phyloP scores from a whole-genome alignment of 2,113 vertebrate genomes.

The Pollachius pollachius region DNA sequence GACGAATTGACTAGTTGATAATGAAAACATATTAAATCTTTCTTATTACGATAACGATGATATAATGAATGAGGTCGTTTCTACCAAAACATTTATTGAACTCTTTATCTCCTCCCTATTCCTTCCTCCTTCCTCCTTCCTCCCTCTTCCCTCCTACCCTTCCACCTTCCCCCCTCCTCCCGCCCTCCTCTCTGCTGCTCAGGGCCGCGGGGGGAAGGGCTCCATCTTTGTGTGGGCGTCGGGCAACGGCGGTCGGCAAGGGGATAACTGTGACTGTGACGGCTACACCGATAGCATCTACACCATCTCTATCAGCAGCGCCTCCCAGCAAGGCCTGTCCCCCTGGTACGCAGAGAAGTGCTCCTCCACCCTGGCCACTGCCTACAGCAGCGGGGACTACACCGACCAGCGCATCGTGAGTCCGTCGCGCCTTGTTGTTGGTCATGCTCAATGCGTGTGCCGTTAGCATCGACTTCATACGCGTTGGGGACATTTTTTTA shows the following conservation, averaged over 20 bases:
- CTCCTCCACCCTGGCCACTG: slow-evolving; percentile 94
- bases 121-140: slow-evolving; percentile 2
- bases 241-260: slow-evolving; percentile 94
- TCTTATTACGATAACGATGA: too few species aligned
- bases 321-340: slow-evolving; percentile 94
- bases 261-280: slow-evolving; percentile 97
- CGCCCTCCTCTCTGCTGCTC: slow-evolving; percentile 1
- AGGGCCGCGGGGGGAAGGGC: slow-evolving; percentile 94
- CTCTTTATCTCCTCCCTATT: too few species aligned
- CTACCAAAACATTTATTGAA: too few species aligned
- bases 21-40: too few species aligned
- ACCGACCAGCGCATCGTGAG: slow-evolving; percentile 96
- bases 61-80: too few species aligned
- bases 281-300: slow-evolving; percentile 98
- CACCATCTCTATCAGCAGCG: slow-evolving; percentile 97
- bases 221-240: slow-evolving; percentile 99
- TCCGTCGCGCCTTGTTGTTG: slow-evolving; percentile 22
- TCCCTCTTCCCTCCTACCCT: not conserved
- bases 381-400: slow-evolving; percentile 98
- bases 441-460: too few species aligned
- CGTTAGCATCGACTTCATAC: too few species aligned
- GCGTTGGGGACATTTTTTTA: too few species aligned
- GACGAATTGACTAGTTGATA: too few species aligned
- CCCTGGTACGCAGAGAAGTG: slow-evolving; percentile 99
- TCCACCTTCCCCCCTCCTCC: not conserved